Evolutionary conservation across 2,797 vertebrate genomes (phyloP).

Genomic region (Geotrypetes seraphini): DNA sequence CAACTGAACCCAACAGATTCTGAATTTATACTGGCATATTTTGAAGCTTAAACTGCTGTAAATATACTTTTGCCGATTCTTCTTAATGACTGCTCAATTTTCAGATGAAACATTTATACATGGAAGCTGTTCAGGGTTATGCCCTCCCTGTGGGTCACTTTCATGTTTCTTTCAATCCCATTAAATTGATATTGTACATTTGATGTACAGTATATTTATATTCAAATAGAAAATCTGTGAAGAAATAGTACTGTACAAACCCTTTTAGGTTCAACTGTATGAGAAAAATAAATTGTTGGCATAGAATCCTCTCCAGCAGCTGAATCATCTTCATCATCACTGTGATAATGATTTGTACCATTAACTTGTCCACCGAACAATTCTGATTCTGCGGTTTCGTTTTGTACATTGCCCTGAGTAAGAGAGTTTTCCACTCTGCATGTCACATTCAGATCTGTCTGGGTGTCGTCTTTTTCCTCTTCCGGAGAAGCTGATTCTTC

Average conservation of each 20-base stretch:
- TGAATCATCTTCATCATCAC: constrained; percentile 44
- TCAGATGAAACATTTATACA: no score
- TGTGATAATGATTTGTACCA: constrained; percentile 27
- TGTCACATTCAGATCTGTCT: constrained; percentile 18
- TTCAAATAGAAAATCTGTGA: no score
- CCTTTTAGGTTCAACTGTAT: constrained; percentile 91
- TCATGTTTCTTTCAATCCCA: no score
- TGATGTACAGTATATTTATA: no score
- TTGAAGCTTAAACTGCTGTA: no score
- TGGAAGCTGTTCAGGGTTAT: no score
- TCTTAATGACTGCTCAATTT: no score
- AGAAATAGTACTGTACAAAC: constrained; percentile 53
- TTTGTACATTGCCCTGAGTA: constrained; percentile 17
- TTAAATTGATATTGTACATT: no score
- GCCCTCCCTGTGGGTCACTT: no score
- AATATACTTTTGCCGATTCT: no score
- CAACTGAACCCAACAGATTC: no score
- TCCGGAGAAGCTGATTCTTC: constrained; percentile 71
- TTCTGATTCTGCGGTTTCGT: constrained; percentile 5
- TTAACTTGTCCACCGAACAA: constrained; percentile 15
- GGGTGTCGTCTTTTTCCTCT: constrained; percentile 63
- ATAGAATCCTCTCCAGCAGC: constrained; percentile 44
- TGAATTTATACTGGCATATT: no score
- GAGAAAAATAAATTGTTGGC: constrained; percentile 82
- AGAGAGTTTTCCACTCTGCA: constrained; percentile 6